A percentile compares a stretch with the other conserved stretches of the same genome.
phyloP scores from a whole-genome alignment of 2,888 invertebrate genomes.

The Machimus atricapillus region DNA sequence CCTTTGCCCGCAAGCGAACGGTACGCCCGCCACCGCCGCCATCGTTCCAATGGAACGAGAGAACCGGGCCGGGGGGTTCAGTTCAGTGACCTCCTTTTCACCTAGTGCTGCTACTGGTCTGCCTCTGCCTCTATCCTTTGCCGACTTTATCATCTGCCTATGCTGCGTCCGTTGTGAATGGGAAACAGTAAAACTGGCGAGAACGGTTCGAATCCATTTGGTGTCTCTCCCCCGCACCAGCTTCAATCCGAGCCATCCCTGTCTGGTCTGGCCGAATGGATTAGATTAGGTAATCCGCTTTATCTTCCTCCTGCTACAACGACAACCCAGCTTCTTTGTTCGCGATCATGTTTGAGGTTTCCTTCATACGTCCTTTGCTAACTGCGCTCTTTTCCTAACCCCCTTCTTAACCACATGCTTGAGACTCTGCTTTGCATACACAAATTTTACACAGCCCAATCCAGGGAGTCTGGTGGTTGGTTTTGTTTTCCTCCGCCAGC shows the following conservation, averaged over 20 bases:
- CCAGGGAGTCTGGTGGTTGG: not conserved
- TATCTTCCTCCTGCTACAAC: not conserved
- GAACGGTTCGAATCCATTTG: not conserved
- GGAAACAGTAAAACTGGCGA: not conserved
- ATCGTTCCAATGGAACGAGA: not conserved
- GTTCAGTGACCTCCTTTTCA: constrained; percentile 35
- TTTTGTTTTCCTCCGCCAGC: not conserved
- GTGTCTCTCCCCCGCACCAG: not conserved
- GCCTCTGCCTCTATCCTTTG: not conserved
- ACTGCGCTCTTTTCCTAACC: not conserved
- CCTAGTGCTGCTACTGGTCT: not conserved
- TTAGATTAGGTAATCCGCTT: constrained; percentile 7
- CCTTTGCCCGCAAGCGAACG: not conserved
- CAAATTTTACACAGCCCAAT: not conserved
- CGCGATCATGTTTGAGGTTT: not conserved
- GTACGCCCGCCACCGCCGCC: not conserved
- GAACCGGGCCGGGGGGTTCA: not conserved
- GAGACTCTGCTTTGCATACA: not conserved
- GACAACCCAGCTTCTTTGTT: not conserved
- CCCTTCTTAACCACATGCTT: not conserved
- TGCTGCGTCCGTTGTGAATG: constrained; percentile 1
- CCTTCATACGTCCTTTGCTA: not conserved
- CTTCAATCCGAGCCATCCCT: not conserved
- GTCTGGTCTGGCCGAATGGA: not conserved
- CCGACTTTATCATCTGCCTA: not conserved